phyloP scores from a whole-genome alignment of 2,113 vertebrate genomes.

The Thinocorus orbignyianus region DNA sequence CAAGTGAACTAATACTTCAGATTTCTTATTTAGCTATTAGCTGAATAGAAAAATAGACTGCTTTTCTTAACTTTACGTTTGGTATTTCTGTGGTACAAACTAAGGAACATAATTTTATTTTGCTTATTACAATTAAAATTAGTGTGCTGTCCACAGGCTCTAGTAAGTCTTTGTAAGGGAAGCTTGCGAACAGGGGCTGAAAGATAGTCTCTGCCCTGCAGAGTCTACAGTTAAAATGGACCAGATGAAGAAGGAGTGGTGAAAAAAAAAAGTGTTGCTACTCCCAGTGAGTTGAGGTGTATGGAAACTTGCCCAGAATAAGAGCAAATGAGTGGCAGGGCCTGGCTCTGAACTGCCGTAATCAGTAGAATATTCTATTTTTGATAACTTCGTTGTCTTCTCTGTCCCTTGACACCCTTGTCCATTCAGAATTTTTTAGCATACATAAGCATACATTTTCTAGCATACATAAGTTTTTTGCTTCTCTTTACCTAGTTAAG shows the following conservation, averaged over 20 bases:
- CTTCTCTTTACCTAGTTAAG: not conserved
- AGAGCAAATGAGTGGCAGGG: slow-evolving; percentile 50
- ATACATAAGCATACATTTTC: slow-evolving; percentile 61
- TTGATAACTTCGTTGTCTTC: slow-evolving; percentile 59
- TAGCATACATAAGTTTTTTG: not conserved
- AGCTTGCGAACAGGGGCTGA: not conserved
- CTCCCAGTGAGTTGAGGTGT: not conserved
- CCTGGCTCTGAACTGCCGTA: slow-evolving; percentile 41
- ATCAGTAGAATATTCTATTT: slow-evolving; percentile 61
- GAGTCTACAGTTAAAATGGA: not conserved
- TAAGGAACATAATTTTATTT: not conserved
- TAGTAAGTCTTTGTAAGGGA: not conserved
- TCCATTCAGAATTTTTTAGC: slow-evolving; percentile 62
- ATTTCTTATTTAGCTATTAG: not conserved
- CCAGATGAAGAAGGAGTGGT: not conserved
- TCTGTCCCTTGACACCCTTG: not conserved
- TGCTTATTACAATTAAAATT: not conserved
- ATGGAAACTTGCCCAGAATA: slow-evolving; percentile 15
- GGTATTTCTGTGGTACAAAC: not conserved
- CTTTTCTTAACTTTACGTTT: not conserved
- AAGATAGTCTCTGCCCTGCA: not conserved
- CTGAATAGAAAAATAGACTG: not conserved
- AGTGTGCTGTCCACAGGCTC: not conserved
- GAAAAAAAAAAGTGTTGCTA: not conserved
- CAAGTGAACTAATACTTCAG: not conserved